Base-by-base conservation (phyloP, 2,113 vertebrate species). In the Pelecanoides urinatrix region DNA sequence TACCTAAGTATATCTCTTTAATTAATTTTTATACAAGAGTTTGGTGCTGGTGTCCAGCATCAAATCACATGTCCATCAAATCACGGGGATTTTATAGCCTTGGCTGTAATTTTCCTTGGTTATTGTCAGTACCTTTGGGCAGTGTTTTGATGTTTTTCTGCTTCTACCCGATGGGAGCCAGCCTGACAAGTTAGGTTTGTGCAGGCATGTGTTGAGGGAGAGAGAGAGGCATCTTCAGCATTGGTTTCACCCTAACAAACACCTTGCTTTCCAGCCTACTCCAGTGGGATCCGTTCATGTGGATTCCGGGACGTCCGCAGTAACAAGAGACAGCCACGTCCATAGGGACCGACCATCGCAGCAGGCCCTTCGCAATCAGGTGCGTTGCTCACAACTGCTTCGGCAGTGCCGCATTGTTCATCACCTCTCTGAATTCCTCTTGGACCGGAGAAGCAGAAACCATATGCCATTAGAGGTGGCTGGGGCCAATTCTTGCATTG, bases 201-300 rank as follows among this genome's bases (percentile, higher is more conserved):
- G 23, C 32, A 18, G 8, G 26, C 8, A 1, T 9, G 50, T n/a
- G 29, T 18, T 42, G 23, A 45, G 68, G 50, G 36, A 44, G 44
- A 45, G 45, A 3, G 34, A 4, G 23, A 27, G 61, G 22, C 52
- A 14, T 29, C 40, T n/a, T 59, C 36, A 45, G 21, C 30, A 2
- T 10, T 32, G 49, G 47, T 44, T 70, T 67, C 18, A 8, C 36
- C 53, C 74, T 94, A 73, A 88, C 11, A 0, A 22, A 16, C 22
- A 8, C 52, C 45, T 97, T 96, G 12, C 96, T 94, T 95, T 97
- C 58, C 88, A 99, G 99, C 99, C 99, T 95, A 99, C 99, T 88
- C 99, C 99, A 2, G 99, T 99, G 96, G 99, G 99, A 72, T 99
- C 99, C 49, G 99, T 99, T 94, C 99, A 99, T 5, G 99, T 99